Conservation (phyloP, 2,888 invertebrate genomes). For the Eurytoma californica region DNA sequence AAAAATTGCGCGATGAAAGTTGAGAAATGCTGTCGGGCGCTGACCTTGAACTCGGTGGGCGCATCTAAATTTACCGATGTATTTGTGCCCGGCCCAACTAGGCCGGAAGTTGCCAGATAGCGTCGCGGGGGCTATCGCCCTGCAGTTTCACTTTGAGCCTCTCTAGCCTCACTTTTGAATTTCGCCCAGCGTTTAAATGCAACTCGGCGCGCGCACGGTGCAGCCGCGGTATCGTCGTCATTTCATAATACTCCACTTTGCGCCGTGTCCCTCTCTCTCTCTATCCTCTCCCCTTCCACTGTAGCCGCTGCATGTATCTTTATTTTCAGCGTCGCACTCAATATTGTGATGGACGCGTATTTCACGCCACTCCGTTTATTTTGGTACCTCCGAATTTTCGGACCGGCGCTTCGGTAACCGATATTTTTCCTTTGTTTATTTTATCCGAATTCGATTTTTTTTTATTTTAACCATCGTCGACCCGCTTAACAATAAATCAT, state of each 20-base stretch:
- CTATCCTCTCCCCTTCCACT: too few species aligned
- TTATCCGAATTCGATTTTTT: neutral
- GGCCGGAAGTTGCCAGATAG: conserved; percentile 62
- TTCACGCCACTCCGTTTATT: conserved; percentile 13
- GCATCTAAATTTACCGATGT: conserved; percentile 57
- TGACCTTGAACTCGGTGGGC: conserved; percentile 66
- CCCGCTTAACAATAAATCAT: neutral
- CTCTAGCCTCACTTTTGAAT: conserved; percentile 31
- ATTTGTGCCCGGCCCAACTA: conserved; percentile 62
- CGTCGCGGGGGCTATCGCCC: conserved; percentile 54
- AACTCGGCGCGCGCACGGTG: neutral
- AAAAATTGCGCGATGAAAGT: conserved; percentile 17
- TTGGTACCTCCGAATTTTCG: conserved; percentile 12
- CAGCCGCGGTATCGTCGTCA: neutral
- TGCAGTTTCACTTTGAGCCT: conserved; percentile 40
- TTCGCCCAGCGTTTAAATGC: conserved; percentile 41
- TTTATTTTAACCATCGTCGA: neutral
- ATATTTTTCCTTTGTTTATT: conserved; percentile 2
- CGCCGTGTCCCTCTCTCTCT: neutral
- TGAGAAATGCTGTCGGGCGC: conserved; percentile 54
- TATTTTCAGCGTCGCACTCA: conserved; percentile 37
- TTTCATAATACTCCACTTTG: conserved; percentile 44
- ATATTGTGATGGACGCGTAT: conserved; percentile 27
- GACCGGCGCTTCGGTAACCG: conserved; percentile 13
- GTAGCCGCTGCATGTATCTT: conserved; percentile 24